Conservation (phyloP, 1,140 invertebrate genomes). For the Euschistus heros region DNA sequence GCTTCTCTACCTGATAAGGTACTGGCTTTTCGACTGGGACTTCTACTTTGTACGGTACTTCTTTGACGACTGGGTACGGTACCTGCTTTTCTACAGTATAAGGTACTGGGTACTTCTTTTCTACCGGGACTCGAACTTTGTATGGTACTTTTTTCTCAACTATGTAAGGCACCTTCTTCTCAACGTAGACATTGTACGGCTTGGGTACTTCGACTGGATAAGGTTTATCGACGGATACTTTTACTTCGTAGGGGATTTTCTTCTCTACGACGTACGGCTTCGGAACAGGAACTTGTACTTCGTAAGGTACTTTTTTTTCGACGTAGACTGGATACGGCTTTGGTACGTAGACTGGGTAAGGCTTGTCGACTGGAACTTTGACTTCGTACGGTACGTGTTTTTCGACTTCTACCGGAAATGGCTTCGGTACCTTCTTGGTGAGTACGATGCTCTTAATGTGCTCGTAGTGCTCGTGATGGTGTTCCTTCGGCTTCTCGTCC, state of each 20-base stretch:
- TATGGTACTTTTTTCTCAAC: constrained; percentile 59
- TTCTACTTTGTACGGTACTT: constrained; percentile 52
- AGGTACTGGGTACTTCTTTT: constrained; percentile 48
- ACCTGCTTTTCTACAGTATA: constrained; percentile 38
- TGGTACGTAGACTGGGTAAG: constrained; percentile 41
- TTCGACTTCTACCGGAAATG: constrained; percentile 40
- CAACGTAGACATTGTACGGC: constrained; percentile 33
- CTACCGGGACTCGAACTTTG: constrained; percentile 54
- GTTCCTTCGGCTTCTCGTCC: no score
- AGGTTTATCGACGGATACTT: constrained; percentile 42
- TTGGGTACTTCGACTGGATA: constrained; percentile 55
- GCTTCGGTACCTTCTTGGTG: constrained; percentile 45
- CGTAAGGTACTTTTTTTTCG: constrained; percentile 50
- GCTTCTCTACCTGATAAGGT: constrained; percentile 9
- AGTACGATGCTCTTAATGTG: constrained; percentile 38
- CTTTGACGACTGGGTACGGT: constrained; percentile 42
- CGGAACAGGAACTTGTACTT: constrained; percentile 35
- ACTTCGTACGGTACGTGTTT: constrained; percentile 32
- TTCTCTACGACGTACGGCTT: constrained; percentile 47
- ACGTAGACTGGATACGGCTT: constrained; percentile 52
- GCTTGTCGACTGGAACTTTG: constrained; percentile 31
- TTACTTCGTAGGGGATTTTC: constrained; percentile 28
- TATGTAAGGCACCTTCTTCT: constrained; percentile 43
- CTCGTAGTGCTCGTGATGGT: no score
- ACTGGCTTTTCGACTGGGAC: constrained; percentile 32